Evolutionary conservation across 2,888 invertebrate genomes (phyloP).

Genomic region (Papilio gigon): DNA sequence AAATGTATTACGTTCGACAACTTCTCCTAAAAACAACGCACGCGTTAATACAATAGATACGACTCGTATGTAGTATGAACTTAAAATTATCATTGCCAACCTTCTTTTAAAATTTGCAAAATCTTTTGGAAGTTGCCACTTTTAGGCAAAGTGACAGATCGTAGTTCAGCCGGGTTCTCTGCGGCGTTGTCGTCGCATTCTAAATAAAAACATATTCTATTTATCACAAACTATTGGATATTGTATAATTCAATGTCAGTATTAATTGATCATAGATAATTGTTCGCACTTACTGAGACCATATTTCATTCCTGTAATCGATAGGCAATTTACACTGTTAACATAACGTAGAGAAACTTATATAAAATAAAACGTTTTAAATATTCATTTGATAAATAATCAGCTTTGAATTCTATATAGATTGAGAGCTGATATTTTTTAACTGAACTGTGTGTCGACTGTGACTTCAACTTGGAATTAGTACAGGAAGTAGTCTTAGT

Average conservation of each 20-base stretch:
- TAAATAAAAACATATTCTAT: slow-evolving; percentile 22
- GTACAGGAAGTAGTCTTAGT: too few species aligned
- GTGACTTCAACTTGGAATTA: too few species aligned
- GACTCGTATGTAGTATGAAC: not conserved
- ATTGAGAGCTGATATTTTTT: too few species aligned
- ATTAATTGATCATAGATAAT: slow-evolving; percentile 34
- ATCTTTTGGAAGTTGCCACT: slow-evolving; percentile 48
- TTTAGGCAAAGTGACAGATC: not conserved
- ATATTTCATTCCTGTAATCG: slow-evolving; percentile 40
- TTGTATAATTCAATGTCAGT: slow-evolving; percentile 36
- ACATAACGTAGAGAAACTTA: slow-evolving; percentile 29
- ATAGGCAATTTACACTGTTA: slow-evolving; percentile 32
- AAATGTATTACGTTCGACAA: slow-evolving; percentile 51
- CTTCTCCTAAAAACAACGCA: slow-evolving; percentile 51
- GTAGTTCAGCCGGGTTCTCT: not conserved
- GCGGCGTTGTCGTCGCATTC: slow-evolving; percentile 33
- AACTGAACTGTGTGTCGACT: too few species aligned
- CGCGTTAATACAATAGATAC: not conserved
- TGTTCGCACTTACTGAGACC: slow-evolving; percentile 38
- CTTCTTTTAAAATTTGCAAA: slow-evolving; percentile 50
- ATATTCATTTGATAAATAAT: slow-evolving; percentile 28
- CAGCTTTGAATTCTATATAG: not conserved
- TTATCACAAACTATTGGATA: slow-evolving; percentile 21
- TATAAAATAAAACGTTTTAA: not conserved
- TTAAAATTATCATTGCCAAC: slow-evolving; percentile 43